Base-by-base conservation (phyloP, 2,797 vertebrate species). In the Darevskia mixta region DNA sequence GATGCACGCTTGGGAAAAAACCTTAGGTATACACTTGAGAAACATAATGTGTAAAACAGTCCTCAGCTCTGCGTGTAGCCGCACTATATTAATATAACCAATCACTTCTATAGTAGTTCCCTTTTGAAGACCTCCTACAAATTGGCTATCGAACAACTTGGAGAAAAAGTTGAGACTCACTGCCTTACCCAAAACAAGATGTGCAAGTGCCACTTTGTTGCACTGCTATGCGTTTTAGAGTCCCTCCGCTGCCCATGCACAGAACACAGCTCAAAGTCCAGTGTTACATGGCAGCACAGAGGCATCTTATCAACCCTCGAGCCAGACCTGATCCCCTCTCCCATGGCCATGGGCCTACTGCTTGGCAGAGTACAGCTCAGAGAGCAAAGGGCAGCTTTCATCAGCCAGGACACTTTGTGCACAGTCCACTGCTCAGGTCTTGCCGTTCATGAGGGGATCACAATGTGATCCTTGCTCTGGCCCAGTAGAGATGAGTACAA, bases 341-440 rank as follows among this genome's bases (percentile, higher is more conserved):
- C 87, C 91, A 85, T 79, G 90, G 91, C 88, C 76, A 64, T 4
- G 90, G 89, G 85, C 85, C 86, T 20, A 45, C 8, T n/a, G 71
- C 71, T 81, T 55, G 32, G 32, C 58, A 85, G 67, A 85, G 88
- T 75, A 89, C 88, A 85, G 41, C 41, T 2, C 85, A 87, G 90
- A 0, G 93, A 81, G 1, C 95, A 93, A 95, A 95, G 94, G 94
- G 93, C 95, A 27, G 7, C 94, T 95, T 95, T 95, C 95, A 94
- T 95, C 94, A 95, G 91, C 93, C 35, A 0, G 85, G 0, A 85
- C 41, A 4, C 41, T 80, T 76, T 35, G n/a, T 81, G 88, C 78
- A 89, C 58, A 81, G 35, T 67, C 83, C 43, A 0, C 0, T 4
- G 77, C 87, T 15, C 3, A 15, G 92, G 91, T 91, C 80, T 18